phyloP scores from a whole-genome alignment of 2,888 invertebrate genomes.

The Hypolimnas misippus region DNA sequence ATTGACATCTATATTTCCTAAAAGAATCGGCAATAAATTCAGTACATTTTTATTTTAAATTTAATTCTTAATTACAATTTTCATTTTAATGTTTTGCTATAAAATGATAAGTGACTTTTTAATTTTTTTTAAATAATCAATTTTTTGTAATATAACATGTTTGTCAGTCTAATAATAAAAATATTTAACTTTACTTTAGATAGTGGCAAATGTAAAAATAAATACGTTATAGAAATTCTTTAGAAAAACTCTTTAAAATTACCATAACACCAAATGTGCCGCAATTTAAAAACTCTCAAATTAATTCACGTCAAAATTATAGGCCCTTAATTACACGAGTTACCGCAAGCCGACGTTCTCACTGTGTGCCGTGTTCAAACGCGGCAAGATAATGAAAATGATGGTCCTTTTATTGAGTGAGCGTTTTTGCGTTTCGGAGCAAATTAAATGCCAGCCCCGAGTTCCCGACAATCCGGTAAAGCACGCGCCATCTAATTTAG shows the following conservation, averaged over 20 bases:
- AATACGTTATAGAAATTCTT: too few species aligned
- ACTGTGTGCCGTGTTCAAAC: constrained; percentile 19
- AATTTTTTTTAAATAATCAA: too few species aligned
- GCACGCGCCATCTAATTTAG: constrained; percentile 38
- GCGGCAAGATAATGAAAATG: constrained; percentile 32
- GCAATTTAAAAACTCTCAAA: neutral
- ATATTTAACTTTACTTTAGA: too few species aligned
- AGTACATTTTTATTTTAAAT: too few species aligned
- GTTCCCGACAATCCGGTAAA: constrained; percentile 19
- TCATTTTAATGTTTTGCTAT: too few species aligned
- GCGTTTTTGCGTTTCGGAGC: constrained; percentile 25
- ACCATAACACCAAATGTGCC: neutral
- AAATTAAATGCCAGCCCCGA: constrained; percentile 34
- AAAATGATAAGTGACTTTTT: too few species aligned
- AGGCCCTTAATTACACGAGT: constrained; percentile 17
- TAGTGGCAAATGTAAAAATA: too few species aligned
- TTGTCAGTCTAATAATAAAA: too few species aligned
- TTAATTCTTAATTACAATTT: too few species aligned
- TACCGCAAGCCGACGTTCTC: constrained; percentile 9
- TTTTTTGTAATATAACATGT: too few species aligned
- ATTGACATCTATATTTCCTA: too few species aligned
- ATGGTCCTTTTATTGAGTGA: constrained; percentile 35
- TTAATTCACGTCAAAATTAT: constrained; percentile 3
- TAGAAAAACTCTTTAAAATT: neutral
- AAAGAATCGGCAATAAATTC: too few species aligned